These are phyloP conservation scores for Piprites chloris DNA, from an alignment of 2,113 vertebrate genomes.

Conservation along the genomic window DNA sequence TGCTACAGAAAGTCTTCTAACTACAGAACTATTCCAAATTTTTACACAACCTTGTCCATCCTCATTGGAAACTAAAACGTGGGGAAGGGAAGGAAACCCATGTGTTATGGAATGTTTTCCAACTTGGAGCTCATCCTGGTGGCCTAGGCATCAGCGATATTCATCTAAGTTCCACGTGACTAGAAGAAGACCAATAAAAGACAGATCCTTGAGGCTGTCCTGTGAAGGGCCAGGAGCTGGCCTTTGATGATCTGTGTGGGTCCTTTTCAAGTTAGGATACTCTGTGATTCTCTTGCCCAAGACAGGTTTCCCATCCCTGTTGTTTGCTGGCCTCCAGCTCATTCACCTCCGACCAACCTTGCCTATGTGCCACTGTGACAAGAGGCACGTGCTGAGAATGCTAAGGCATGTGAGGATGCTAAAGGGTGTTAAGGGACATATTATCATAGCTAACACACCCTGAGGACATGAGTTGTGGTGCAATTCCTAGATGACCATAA, in stretches of 20 bases:
- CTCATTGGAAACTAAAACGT: neutral
- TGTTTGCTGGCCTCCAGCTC: neutral
- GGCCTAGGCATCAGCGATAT: neutral
- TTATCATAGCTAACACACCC: neutral
- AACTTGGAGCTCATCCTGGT: neutral
- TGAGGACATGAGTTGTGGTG: neutral
- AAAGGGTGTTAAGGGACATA: neutral
- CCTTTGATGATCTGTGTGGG: fast-evolving
- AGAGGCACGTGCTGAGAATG: fast-evolving
- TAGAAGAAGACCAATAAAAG: neutral
- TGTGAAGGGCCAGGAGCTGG: neutral
- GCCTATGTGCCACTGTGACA: fast-evolving
- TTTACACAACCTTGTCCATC: neutral
- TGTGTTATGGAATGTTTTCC: fast-evolving
- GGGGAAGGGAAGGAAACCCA: fast-evolving
- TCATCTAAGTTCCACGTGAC: neutral
- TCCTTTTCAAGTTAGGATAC: neutral
- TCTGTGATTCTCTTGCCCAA: neutral
- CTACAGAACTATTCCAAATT: neutral
- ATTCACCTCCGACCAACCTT: neutral
- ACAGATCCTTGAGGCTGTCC: neutral
- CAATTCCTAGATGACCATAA: neutral
- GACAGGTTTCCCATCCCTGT: neutral
- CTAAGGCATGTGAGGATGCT: neutral
- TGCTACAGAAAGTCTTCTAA: neutral